Conservation (phyloP, 1,140 invertebrate species). For the Temnothorax curvispinosus region DNA sequence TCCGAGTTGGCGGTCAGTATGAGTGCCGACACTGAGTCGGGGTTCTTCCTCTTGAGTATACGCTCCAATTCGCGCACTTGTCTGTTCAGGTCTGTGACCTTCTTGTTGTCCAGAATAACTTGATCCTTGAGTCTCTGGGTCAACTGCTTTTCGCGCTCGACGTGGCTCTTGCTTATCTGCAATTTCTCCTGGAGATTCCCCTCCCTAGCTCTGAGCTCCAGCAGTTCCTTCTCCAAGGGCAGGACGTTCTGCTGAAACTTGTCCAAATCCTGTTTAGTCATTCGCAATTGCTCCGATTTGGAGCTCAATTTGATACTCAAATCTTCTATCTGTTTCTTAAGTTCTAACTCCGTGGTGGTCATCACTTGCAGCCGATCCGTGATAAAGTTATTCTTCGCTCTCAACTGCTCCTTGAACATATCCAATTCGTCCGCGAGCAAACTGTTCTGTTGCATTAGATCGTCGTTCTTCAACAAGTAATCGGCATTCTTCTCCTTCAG, state of each 20-base stretch:
- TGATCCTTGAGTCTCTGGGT: slow-evolving; percentile 88
- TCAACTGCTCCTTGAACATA: slow-evolving; percentile 84
- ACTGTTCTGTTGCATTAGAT: slow-evolving; percentile 80
- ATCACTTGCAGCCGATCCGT: slow-evolving; percentile 80
- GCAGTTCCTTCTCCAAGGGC: slow-evolving; percentile 82
- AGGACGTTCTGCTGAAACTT: slow-evolving; percentile 78
- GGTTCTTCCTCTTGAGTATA: slow-evolving; percentile 91
- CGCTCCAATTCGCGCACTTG: slow-evolving; percentile 93
- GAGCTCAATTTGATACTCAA: slow-evolving; percentile 80
- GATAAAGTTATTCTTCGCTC: slow-evolving; percentile 83
- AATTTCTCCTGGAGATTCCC: slow-evolving; percentile 82
- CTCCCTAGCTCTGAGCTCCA: slow-evolving; percentile 80
- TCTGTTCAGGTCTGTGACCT: slow-evolving; percentile 91
- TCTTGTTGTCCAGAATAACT: slow-evolving; percentile 89
- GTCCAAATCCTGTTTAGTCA: slow-evolving; percentile 79
- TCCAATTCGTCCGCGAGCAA: slow-evolving; percentile 82
- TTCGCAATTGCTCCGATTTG: slow-evolving; percentile 81
- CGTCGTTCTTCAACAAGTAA: slow-evolving; percentile 79
- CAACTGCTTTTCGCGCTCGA: slow-evolving; percentile 87
- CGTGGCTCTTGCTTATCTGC: slow-evolving; percentile 83
- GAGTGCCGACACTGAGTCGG: slow-evolving; percentile 91
- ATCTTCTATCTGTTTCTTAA: slow-evolving; percentile 82
- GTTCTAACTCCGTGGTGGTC: slow-evolving; percentile 78
- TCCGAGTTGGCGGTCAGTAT: slow-evolving; percentile 88
- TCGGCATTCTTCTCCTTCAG: slow-evolving; percentile 81